Evolutionary conservation across 1,140 invertebrate genomes (phyloP), one percentile per base, ranked within the genome.

Genomic region (Meloidogyne floridensis): DNA sequence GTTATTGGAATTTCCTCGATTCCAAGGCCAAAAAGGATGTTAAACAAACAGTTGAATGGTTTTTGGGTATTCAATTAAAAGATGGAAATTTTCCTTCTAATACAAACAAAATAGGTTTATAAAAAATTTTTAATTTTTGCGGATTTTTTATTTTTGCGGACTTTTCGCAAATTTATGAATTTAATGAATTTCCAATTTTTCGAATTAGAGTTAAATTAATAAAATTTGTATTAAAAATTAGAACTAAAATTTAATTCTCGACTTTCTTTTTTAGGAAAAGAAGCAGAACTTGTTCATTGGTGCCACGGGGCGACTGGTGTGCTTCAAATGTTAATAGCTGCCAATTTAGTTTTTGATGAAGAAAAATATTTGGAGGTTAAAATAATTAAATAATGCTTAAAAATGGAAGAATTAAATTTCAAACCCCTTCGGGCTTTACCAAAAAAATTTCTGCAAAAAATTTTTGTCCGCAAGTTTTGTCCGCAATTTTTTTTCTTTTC

Each of bases 281-380:
- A 65, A 65, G 59, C 59, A 6, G 15, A 65, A 65, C 59, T 65
- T 65, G 59, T 65, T 1, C 15, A 97, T 85, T 98, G 96, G 96
- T 97, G 96, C 92, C 95, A 97, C 90, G 96, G 96, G 15, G 94
- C 95, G 32, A 94, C 96, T 72, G 95, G 95, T 18, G 94, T 95
- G 91, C 92, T 95, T 15, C 93, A 94, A 87, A 91, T 95, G 78
- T 94, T 94, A 86, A 90, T 92, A 80, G 90, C 93, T 86, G 95
- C 95, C 59, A 93, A 94, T 89, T 91, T 95, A 92, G 80, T 94
- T 72, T 95, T 94, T 91, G 88, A 92, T 59, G 93, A 95, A 76
- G 88, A 93, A 18, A 92, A 93, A 85, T 97, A 96, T 91, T 88
- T 96, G 72, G 89, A 94, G 56, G 86, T 87, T 32, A 47, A n/a